phyloP scores from a whole-genome alignment of 2,113 vertebrate genomes.

The Semnornis frantzii region DNA sequence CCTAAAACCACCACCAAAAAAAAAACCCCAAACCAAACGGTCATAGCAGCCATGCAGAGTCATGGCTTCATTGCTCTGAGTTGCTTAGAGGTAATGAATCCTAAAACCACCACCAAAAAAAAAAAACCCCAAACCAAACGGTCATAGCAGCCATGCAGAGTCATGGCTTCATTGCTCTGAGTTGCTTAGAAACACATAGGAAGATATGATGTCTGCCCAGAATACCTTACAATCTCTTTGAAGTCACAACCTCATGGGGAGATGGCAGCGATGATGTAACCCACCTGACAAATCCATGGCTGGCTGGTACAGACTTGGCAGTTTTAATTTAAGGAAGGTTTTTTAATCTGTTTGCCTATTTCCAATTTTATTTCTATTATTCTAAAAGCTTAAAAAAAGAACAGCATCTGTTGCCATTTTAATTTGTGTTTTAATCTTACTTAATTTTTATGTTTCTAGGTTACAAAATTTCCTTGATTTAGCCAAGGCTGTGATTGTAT shows the following conservation, averaged over 20 bases:
- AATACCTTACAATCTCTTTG: slow-evolving; percentile 25
- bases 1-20: background rate
- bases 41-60: background rate
- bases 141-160: background rate
- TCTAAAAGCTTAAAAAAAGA: slow-evolving; percentile 57
- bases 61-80: background rate
- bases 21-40: background rate
- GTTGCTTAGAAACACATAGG: background rate
- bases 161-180: background rate
- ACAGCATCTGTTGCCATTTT: slow-evolving; percentile 48
- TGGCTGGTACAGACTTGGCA: slow-evolving; percentile 28
- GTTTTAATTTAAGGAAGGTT: slow-evolving; percentile 4
- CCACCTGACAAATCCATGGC: slow-evolving; percentile 26
- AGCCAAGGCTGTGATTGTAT: slow-evolving; percentile 45
- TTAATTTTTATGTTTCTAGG: slow-evolving; percentile 64
- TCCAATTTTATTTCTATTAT: slow-evolving; percentile 56
- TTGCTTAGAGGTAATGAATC: background rate
- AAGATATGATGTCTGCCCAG: background rate
- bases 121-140: background rate
- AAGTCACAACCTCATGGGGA: background rate
- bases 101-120: background rate
- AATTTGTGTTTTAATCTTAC: background rate
- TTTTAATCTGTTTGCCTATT: background rate
- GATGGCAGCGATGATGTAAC: slow-evolving; percentile 10
- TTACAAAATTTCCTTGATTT: slow-evolving; percentile 65